Evolutionary conservation across 2,888 invertebrate species (phyloP), one percentile per base, ranked within the genome.

Genomic region (Oeneis ivallda): DNA sequence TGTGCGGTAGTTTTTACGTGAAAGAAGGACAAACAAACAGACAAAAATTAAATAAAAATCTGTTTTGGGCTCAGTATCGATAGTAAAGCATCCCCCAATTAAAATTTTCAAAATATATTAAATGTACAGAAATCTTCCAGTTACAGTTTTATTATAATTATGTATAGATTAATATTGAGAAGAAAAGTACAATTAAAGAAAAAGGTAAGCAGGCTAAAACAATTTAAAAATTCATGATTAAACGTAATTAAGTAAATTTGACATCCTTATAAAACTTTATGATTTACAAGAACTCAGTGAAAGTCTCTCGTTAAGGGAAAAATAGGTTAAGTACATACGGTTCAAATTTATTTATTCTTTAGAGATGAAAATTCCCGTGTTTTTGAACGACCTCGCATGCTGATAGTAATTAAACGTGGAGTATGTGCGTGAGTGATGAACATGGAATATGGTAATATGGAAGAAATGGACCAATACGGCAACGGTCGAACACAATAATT

Each of bases 271-370:
- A 52, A 52, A 52, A 54, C 17, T 11, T 54, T 37, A 13, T 11
- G 13, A 54, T 19, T 54, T 17, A 54, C 62, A 32, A 54, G 26
- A 43, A 41, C 26, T 41, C 4, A 41, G 26, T 41, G 43, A 41
- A 43, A 15, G n/a, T 9, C 43, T 32, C 19, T 26, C 2, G 1
- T 13, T 32, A 45, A 32, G 17, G 49, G 54, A 6, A 58, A 70
- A 59, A 63, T 66, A 57, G 70, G 70, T 69, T 65, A 65, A 70
- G 64, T 66, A 62, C n/a, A n/a, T n/a, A n/a, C 60, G 57, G 54
- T 66, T 56, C 15, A 64, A 66, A 66, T 59, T 61, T 64, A 54
- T 66, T 57, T 58, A 62, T 50, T 56, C 66, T 45, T 64, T 62
- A 62, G 58, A 64, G 57, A 64, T 47, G 41, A 41, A 49, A 57